Conservation (phyloP, 2,113 vertebrate genomes). For the Ondatra zibethicus region DNA sequence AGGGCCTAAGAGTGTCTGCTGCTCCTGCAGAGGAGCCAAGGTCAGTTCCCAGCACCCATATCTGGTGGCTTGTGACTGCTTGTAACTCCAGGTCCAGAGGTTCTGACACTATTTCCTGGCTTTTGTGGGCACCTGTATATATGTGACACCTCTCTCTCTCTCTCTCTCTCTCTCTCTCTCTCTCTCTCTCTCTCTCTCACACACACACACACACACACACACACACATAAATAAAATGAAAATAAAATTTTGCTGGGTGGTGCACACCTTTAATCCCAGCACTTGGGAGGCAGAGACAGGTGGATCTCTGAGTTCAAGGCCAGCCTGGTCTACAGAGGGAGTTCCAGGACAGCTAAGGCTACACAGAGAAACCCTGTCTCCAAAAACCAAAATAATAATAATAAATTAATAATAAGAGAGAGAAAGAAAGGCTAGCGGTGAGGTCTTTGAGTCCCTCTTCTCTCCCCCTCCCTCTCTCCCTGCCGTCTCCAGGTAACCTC, state of each 20-base stretch:
- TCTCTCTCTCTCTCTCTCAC: too few relatives aligned
- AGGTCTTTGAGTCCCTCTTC: too few relatives aligned
- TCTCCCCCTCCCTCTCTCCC: background rate
- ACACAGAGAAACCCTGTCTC: too few relatives aligned
- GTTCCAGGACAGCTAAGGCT: too few relatives aligned
- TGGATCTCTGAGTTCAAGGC: too few relatives aligned
- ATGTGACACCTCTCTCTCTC: too few relatives aligned
- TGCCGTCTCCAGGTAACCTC: background rate
- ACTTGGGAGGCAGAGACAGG: too few relatives aligned
- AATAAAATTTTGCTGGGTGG: background rate
- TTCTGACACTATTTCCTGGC: background rate
- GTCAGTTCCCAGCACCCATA: background rate
- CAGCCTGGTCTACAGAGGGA: too few relatives aligned
- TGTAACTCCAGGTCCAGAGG: background rate
- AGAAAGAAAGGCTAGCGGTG: background rate
- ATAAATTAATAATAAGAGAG: too few relatives aligned
- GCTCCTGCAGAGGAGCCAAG: background rate
- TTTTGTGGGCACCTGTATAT: background rate
- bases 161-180: too few relatives aligned
- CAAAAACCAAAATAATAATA: too few relatives aligned
- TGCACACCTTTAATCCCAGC: too few relatives aligned
- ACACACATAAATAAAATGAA: background rate
- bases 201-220: background rate
- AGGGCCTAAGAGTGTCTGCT: background rate
- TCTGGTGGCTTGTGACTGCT: background rate